Evolutionary conservation across 2,797 vertebrate genomes (phyloP).

Genomic region (Hafferia zeledoni): DNA sequence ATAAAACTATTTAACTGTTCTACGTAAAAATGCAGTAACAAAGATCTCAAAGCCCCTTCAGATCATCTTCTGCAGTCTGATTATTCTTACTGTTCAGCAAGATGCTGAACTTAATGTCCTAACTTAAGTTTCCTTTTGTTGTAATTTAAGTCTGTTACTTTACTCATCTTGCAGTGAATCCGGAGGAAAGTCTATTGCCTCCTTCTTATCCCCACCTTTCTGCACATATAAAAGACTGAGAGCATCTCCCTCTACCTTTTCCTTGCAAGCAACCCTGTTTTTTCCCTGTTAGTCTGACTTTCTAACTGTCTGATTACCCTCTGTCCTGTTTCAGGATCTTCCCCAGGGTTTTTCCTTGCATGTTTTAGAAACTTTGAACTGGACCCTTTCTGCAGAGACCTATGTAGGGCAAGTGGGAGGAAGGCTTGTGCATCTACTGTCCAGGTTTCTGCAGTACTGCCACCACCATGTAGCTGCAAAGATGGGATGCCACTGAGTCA

Average conservation of each 20-base stretch:
- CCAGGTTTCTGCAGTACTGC: neutral
- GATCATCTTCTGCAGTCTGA: neutral
- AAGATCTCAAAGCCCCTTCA: neutral
- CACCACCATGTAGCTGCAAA: neutral
- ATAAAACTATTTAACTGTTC: neutral
- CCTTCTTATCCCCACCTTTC: neutral
- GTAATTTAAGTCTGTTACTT: neutral
- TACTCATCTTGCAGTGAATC: neutral
- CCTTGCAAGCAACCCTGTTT: neutral
- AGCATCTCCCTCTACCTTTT: neutral
- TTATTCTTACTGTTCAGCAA: neutral
- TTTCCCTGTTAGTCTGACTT: neutral
- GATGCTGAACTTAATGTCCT: neutral
- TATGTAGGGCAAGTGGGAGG: neutral
- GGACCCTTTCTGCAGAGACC: neutral
- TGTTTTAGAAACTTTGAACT: neutral
- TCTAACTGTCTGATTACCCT: neutral
- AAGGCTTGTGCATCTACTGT: neutral
- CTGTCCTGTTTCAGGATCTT: neutral
- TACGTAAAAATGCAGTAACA: neutral
- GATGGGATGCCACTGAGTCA: neutral
- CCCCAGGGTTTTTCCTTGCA: neutral
- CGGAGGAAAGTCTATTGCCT: neutral
- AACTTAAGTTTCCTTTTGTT: neutral
- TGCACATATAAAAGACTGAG: neutral